Base-by-base conservation (phyloP, 2,113 vertebrate species). In the Anthoscopus minutus region DNA sequence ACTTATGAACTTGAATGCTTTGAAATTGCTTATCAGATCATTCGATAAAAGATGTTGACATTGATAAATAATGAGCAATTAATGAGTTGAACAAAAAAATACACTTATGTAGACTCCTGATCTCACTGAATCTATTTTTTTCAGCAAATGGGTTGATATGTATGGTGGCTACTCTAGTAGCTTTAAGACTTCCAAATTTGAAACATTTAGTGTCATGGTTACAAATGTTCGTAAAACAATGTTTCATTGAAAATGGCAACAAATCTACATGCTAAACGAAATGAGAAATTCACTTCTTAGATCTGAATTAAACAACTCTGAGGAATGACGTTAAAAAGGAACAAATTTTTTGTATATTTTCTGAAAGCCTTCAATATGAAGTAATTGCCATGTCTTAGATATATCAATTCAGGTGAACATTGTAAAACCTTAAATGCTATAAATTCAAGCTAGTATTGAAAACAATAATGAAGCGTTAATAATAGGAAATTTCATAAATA, bases 391-490 rank as follows among this genome's bases (percentile, higher is more conserved):
- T 54, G 21, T 35, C 31, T 72, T 18, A 73, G 19, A n/a, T 78
- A 56, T 61, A 77, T 88, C 15, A 82, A 19, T 53, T 81, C 20
- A 25, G n/a, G 7, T 44, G 9, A 70, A n/a, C 9, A 22, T 1
- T 70, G 6, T 48, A 38, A 40, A 81, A 57, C 3, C 7, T 53
- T 62, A 50, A 79, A n/a, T 50, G 10, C 8, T 71, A 24, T 27
- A 79, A 66, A 85, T 58, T 88, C 22, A 71, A 30, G 15, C 11
- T 81, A 48, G 28, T 30, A 50, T 23, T 71, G 35, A 48, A 70
- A 82, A 76, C 4, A 7, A 25, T 15, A 15, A 30, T 15, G 13
- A 18, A 50, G 7, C 0, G 0, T 54, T 62, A 72, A 64, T 15
- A 54, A 50, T 2, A 62, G 27, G 8, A 66, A 22, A 71, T 67